These are phyloP conservation scores for Parnassius apollo DNA, from an alignment of 2,888 invertebrate genomes.

Conservation along the genomic window DNA sequence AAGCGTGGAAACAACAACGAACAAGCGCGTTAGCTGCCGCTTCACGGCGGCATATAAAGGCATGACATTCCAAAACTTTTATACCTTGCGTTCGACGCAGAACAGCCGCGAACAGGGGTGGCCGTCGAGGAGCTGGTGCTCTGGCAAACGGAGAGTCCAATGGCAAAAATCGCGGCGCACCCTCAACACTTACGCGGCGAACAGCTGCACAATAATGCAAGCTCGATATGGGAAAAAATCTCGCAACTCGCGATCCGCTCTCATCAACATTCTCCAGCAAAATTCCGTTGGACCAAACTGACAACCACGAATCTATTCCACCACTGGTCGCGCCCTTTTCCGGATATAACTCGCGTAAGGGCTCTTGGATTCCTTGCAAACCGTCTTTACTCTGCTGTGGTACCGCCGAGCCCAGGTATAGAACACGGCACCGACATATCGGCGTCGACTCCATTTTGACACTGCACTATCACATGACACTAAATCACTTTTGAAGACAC, in stretches of 20 bases:
- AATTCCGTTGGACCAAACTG: constrained; percentile 98
- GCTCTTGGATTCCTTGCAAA: constrained; percentile 98
- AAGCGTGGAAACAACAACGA: constrained; percentile 98
- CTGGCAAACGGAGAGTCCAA: constrained; percentile 98
- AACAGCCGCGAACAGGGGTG: constrained; percentile 98
- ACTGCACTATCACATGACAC: constrained; percentile 77
- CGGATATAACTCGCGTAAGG: constrained; percentile 96
- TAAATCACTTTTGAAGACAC: constrained; percentile 60
- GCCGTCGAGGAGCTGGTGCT: constrained; percentile 95
- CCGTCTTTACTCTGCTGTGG: constrained; percentile 99
- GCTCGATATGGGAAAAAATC: constrained; percentile 97
- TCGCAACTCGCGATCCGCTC: constrained; percentile 94
- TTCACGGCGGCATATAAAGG: constrained; percentile 97
- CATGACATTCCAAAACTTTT: constrained; percentile 99
- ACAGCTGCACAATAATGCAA: constrained; percentile 98
- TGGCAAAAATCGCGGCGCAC: constrained; percentile 93
- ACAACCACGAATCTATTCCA: constrained; percentile 97
- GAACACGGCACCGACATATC: constrained; percentile 97
- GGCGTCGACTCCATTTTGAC: constrained; percentile 89
- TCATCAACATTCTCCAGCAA: constrained; percentile 97
- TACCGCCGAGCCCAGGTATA: constrained; percentile 97
- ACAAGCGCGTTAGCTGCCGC: constrained; percentile 98
- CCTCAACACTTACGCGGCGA: constrained; percentile 89
- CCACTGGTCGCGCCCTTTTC: constrained; percentile 94
- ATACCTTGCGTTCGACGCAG: constrained; percentile 97